These are phyloP conservation scores for Pantala flavescens DNA, from an alignment of 1,140 invertebrate genomes.

Conservation along the genomic window DNA sequence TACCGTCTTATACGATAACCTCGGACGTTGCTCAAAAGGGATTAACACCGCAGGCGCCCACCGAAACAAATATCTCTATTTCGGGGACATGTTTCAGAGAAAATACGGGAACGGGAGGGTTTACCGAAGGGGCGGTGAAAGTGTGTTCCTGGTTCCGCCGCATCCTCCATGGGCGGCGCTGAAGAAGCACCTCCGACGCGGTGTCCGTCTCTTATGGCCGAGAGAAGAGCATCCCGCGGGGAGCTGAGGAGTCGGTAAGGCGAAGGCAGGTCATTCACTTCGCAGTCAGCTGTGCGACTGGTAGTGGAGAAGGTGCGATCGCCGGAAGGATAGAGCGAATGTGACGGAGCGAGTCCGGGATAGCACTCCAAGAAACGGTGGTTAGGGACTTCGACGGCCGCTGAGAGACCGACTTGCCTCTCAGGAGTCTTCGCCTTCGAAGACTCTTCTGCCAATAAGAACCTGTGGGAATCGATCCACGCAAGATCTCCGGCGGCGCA, in stretches of 20 bases:
- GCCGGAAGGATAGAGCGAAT: neutral
- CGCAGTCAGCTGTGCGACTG: neutral
- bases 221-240: neutral
- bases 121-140: neutral
- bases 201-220: neutral
- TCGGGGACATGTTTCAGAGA: neutral
- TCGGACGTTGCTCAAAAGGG: neutral
- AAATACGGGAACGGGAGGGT: neutral
- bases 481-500: too few species aligned
- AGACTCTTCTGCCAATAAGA: too few species aligned
- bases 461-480: too few species aligned
- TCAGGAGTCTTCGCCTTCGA: too few species aligned
- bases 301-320: neutral
- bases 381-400: too few species aligned
- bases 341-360: neutral
- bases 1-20: neutral
- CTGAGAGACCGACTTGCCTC: too few species aligned
- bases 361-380: neutral
- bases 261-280: slow-evolving; percentile 7
- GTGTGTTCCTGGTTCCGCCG: neutral
- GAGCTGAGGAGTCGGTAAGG: neutral
- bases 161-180: neutral
- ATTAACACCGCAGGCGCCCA: too few species aligned
- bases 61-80: neutral
- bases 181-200: neutral